Conservation (phyloP, 37 sponge, comb jelly and placozoan species). For the Cliona cf. orientalis region DNA sequence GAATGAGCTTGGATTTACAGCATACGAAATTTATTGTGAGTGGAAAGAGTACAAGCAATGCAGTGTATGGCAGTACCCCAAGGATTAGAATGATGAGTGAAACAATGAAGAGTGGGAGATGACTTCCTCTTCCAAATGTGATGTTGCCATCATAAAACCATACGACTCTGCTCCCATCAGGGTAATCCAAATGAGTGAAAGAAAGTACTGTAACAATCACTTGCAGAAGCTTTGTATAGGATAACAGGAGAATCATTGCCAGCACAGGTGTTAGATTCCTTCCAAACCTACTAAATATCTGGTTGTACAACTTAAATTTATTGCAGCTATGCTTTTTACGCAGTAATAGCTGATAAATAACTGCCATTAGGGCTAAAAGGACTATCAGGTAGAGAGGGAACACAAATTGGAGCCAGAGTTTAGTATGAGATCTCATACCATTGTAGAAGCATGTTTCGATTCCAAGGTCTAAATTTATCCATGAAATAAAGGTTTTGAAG, state of each 20-base stretch:
- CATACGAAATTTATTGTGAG: too few relatives aligned
- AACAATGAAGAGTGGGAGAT: too few relatives aligned
- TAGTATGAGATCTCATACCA: slow-evolving; percentile 11
- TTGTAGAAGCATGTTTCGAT: slow-evolving; percentile 27
- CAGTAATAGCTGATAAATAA: too few relatives aligned
- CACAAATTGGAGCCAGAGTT: slow-evolving; percentile 42
- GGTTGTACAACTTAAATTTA: neutral
- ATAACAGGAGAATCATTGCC: slow-evolving; percentile 11
- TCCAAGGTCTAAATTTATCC: slow-evolving; percentile 41
- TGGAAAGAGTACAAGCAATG: too few relatives aligned
- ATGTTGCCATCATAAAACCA: too few relatives aligned
- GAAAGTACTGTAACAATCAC: neutral
- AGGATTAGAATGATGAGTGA: too few relatives aligned
- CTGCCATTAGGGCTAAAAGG: neutral
- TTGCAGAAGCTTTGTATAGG: slow-evolving; percentile 3
- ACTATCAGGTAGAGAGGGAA: slow-evolving; percentile 10
- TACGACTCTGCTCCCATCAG: too few relatives aligned
- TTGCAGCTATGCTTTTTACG: neutral
- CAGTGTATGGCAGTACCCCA: too few relatives aligned
- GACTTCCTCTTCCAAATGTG: too few relatives aligned
- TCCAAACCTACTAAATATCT: too few relatives aligned
- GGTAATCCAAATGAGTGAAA: too few relatives aligned
- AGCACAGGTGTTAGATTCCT: neutral
- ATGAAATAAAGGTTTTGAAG: slow-evolving; percentile 13
- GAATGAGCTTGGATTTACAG: too few relatives aligned